phyloP scores from a whole-genome alignment of 2,113 vertebrate species.

The Myiozetetes cayanensis region DNA sequence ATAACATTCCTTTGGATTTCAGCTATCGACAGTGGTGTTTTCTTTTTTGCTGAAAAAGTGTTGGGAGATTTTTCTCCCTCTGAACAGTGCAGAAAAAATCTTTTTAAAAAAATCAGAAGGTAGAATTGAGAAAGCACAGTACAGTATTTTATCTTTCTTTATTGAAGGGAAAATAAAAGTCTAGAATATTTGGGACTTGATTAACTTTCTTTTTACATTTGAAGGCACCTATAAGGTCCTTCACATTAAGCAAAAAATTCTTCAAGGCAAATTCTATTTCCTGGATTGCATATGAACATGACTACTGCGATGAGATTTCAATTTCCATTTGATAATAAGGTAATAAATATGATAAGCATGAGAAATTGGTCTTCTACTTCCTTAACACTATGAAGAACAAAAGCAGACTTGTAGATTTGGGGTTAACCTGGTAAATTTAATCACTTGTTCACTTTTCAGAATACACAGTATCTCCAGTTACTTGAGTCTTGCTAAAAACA shows the following conservation, averaged over 20 bases:
- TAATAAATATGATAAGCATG: not conserved
- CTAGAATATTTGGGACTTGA: not conserved
- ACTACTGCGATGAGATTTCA: not conserved
- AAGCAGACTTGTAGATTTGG: not conserved
- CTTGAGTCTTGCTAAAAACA: not conserved
- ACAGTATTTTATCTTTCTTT: not conserved
- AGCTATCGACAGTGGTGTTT: not conserved
- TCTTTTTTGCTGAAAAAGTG: not conserved
- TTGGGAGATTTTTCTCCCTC: not conserved
- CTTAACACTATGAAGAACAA: not conserved
- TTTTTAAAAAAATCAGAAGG: not conserved
- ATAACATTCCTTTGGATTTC: not conserved
- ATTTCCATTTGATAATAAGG: not conserved
- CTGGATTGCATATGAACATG: not conserved
- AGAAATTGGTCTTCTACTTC: not conserved
- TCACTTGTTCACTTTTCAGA: not conserved
- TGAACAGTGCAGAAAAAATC: not conserved
- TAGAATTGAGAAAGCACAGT: not conserved
- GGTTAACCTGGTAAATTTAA: not conserved
- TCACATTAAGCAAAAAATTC: not conserved
- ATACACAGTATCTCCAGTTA: not conserved
- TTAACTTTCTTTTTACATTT: not conserved
- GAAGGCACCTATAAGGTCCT: not conserved
- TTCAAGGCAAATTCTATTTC: not conserved
- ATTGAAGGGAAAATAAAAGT: not conserved